A percentile compares a stretch with the other conserved stretches of the same genome.
These are phyloP conservation scores for Apamea sordens DNA, from an alignment of 2,888 invertebrate genomes.

Conservation along the genomic window DNA sequence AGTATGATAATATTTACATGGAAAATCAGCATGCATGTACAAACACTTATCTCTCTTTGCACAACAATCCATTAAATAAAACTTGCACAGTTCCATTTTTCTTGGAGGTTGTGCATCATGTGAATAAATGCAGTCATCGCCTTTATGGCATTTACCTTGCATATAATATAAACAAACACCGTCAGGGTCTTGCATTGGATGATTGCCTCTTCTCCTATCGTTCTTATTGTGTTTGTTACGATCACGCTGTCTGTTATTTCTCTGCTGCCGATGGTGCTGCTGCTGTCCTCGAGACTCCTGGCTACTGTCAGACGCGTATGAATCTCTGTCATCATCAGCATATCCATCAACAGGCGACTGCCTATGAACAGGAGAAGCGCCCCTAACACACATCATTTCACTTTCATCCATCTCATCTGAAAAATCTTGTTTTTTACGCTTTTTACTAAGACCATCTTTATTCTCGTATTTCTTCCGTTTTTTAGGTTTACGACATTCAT, in stretches of 20 bases:
- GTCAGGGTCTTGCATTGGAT: constrained; percentile 92
- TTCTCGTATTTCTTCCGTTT: constrained; percentile 91
- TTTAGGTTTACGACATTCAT: constrained; percentile 88
- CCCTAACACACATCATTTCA: constrained; percentile 95
- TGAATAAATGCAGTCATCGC: constrained; percentile 96
- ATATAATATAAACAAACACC: constrained; percentile 95
- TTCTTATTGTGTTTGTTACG: constrained; percentile 89
- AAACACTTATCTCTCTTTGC: constrained; percentile 98
- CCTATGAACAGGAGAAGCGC: constrained; percentile 92
- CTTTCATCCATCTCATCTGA: constrained; percentile 93
- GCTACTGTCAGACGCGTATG: constrained; percentile 90
- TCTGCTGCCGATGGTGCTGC: constrained; percentile 85
- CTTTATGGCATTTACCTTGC: constrained; percentile 97
- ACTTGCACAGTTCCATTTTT: constrained; percentile 98
- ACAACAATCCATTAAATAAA: constrained; percentile 98
- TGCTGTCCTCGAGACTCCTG: constrained; percentile 89
- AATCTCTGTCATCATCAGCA: constrained; percentile 89
- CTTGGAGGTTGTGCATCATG: constrained; percentile 95
- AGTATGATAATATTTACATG: constrained; percentile 99
- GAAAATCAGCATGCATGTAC: constrained; percentile 99
- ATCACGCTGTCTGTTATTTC: constrained; percentile 84
- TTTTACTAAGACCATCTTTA: constrained; percentile 90
- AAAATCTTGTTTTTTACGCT: constrained; percentile 89
- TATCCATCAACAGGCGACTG: constrained; percentile 79
- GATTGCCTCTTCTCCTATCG: constrained; percentile 89